These are phyloP conservation scores for Stenolophus ochropezus DNA, from an alignment of 2,888 invertebrate species.

Conservation along the genomic window DNA sequence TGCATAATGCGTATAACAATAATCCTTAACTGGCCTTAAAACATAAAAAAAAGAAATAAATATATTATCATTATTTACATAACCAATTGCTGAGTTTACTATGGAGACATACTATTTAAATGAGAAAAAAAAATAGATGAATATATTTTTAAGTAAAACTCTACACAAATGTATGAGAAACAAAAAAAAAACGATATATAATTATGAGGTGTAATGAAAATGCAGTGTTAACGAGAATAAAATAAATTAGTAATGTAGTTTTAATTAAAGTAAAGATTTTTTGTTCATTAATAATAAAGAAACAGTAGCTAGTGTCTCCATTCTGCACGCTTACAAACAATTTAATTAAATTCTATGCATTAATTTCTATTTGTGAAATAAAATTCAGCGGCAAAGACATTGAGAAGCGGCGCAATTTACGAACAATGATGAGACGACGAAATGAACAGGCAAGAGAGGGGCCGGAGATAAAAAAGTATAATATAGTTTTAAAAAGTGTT, in stretches of 20 bases:
- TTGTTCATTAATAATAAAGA: too few relatives aligned
- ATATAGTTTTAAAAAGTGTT: constrained; percentile 73
- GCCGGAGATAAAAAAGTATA: constrained; percentile 69
- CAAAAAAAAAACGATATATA: too few relatives aligned
- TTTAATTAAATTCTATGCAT: neutral
- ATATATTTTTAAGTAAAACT: too few relatives aligned
- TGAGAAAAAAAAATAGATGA: too few relatives aligned
- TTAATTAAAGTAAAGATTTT: neutral
- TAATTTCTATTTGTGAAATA: neutral
- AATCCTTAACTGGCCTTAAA: too few relatives aligned
- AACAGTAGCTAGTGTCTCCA: too few relatives aligned
- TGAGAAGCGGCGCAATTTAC: constrained; percentile 61
- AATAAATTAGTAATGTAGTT: neutral
- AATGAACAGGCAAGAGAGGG: constrained; percentile 36
- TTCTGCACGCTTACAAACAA: neutral
- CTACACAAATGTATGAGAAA: too few relatives aligned
- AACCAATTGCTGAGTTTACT: too few relatives aligned
- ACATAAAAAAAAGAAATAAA: too few relatives aligned
- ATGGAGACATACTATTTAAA: too few relatives aligned
- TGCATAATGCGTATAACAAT: too few relatives aligned
- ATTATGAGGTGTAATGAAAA: neutral
- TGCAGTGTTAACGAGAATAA: neutral
- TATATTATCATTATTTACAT: too few relatives aligned
- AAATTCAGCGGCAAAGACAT: constrained; percentile 52
- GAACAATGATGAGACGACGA: constrained; percentile 46